phyloP scores from a whole-genome alignment of 2,113 vertebrate genomes.

The Morone chrysops region DNA sequence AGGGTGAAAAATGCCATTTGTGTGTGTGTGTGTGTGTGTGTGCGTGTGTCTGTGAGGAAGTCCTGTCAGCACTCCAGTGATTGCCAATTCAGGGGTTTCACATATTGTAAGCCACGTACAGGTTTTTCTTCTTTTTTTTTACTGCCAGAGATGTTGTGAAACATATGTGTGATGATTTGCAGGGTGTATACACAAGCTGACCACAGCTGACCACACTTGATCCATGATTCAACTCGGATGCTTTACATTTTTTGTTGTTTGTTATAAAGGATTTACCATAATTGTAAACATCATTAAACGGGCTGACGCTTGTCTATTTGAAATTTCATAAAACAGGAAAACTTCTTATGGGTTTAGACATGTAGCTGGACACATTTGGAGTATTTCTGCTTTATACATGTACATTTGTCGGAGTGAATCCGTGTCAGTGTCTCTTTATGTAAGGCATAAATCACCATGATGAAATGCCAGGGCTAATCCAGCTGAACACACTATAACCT shows the following conservation, averaged over 20 bases:
- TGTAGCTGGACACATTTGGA: slow-evolving; percentile 27
- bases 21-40: background rate
- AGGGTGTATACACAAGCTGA: slow-evolving; percentile 25
- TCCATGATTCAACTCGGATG: slow-evolving; percentile 25
- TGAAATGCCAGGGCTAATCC: slow-evolving; percentile 70
- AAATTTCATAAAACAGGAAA: slow-evolving; percentile 38
- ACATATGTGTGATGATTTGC: slow-evolving; percentile 37
- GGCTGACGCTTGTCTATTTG: slow-evolving; percentile 13
- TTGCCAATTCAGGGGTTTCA: slow-evolving; percentile 30
- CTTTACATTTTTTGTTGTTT: slow-evolving; percentile 26
- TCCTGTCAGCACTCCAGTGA: slow-evolving; percentile 23
- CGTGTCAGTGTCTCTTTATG: slow-evolving; percentile 59
- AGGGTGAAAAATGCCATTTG: background rate
- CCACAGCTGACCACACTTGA: slow-evolving; percentile 25
- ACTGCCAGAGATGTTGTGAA: slow-evolving; percentile 23
- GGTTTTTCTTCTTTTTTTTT: slow-evolving; percentile 25
- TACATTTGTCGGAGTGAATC: slow-evolving; percentile 61
- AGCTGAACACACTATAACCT: slow-evolving; percentile 74
- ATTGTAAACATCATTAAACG: slow-evolving; percentile 46
- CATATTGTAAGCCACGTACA: slow-evolving; percentile 15
- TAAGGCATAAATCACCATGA: slow-evolving; percentile 64
- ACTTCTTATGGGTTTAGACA: slow-evolving; percentile 10
- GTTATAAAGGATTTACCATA: slow-evolving; percentile 29
- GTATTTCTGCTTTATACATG: slow-evolving; percentile 40
- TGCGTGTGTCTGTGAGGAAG: slow-evolving; percentile 25